phyloP scores from a whole-genome alignment of 2,797 vertebrate species.

The Sebastes variabilis region DNA sequence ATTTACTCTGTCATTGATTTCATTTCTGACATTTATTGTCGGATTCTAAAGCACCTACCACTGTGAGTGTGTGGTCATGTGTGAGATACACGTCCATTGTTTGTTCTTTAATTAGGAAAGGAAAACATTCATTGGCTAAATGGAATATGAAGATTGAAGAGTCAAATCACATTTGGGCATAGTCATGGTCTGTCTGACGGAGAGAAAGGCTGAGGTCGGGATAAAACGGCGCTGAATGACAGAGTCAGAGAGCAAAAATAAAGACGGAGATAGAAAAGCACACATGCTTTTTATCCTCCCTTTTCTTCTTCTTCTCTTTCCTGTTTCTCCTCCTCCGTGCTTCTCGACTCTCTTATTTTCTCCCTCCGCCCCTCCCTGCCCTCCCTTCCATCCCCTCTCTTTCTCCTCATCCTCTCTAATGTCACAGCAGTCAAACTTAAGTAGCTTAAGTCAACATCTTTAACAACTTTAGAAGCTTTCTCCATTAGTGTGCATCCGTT shows the following conservation, averaged over 20 bases:
- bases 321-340: slow-evolving; percentile 3
- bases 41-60: neutral
- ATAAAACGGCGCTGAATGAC: neutral
- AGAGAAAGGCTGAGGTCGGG: slow-evolving; percentile 17
- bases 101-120: slow-evolving; percentile 45
- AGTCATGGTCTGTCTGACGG: slow-evolving; percentile 33
- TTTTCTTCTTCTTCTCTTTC: neutral
- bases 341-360: slow-evolving; percentile 9
- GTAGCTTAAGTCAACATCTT: slow-evolving; percentile 67
- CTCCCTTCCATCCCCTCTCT: neutral
- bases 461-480: slow-evolving; percentile 30
- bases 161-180: slow-evolving; percentile 33
- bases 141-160: slow-evolving; percentile 52
- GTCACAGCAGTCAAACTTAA: slow-evolving; percentile 64
- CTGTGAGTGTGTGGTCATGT: neutral
- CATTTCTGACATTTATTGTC: neutral
- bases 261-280: neutral
- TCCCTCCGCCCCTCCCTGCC: neutral
- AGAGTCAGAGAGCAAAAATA: slow-evolving; percentile 15
- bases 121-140: slow-evolving; percentile 35
- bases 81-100: slow-evolving; percentile 6
- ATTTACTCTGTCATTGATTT: neutral
- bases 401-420: slow-evolving; percentile 51
- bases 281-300: slow-evolving; percentile 17
- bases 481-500: neutral